Conservation (phyloP, 2,113 vertebrate genomes). For the Scophthalmus maximus region DNA sequence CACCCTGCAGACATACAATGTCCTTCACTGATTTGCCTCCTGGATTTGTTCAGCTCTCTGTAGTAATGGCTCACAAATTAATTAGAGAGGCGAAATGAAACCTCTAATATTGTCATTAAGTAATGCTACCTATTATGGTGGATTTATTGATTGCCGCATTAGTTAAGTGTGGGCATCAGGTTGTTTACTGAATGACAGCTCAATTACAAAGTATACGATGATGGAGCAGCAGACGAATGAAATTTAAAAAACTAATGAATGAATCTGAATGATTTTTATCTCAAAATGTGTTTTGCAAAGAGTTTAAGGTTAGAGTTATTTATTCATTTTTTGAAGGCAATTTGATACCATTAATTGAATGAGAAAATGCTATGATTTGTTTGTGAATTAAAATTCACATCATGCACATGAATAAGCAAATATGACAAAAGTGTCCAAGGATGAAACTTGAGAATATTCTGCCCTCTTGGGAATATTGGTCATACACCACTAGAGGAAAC, state of each 20-base stretch:
- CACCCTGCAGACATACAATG: slow-evolving; percentile 32
- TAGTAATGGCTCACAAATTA: slow-evolving; percentile 23
- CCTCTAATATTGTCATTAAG: slow-evolving; percentile 12
- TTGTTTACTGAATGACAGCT: slow-evolving; percentile 13
- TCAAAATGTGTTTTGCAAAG: not conserved
- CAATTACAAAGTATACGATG: not conserved
- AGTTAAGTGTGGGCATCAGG: not conserved
- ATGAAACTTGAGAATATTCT: not conserved
- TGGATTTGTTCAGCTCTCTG: not conserved
- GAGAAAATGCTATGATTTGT: not conserved
- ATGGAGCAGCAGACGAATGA: not conserved
- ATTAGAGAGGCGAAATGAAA: slow-evolving; percentile 28
- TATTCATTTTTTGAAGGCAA: not conserved
- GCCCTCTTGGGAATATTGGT: too few species aligned
- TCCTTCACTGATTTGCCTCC: slow-evolving; percentile 38
- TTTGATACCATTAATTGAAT: not conserved
- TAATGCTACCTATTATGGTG: not conserved
- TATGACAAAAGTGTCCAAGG: not conserved
- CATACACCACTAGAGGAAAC: too few species aligned
- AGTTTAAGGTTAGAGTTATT: not conserved
- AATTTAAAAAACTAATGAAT: not conserved
- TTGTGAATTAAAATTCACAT: not conserved
- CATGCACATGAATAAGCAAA: not conserved
- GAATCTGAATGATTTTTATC: not conserved
- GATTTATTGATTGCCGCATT: slow-evolving; percentile 16